Base-by-base conservation (phyloP, 2,797 vertebrate genomes). In the Antennarius maculatus region DNA sequence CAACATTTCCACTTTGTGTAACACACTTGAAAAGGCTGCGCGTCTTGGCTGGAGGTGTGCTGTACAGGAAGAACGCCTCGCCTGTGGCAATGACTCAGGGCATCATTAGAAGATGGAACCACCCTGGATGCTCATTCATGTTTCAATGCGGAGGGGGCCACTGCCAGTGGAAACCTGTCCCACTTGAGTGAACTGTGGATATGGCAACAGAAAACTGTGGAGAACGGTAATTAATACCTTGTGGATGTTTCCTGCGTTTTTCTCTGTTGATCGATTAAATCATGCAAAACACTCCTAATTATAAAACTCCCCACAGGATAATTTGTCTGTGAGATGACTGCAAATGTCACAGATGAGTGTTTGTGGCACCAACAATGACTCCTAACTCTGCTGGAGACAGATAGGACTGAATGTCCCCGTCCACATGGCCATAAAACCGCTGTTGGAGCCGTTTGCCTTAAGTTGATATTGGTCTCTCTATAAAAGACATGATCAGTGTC, bases 1-100 rank as follows among this genome's bases (percentile, higher is more conserved):
- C 87, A 88, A 92, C 88, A 92, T 82, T 91, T 93, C 90, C 88
- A 83, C 86, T 88, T 89, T 88, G 87, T 89, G 88, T 86, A 85
- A 66, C 84, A 66, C 83, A 86, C 84, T 86, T 91, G 86, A 91
- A 92, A 88, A 86, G 81, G 70, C 81, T 56, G 37, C 52, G 79
- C 69, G 66, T 86, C 84, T 80, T 88, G 87, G 91, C 90, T 91
- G 77, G 73, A 89, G 89, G 89, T 87, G 76, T 85, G 83, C 79
- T 90, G 90, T 81, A 34, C 17, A 70, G 81, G 86, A 71, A 88
- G 89, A 86, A 83, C 61, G 84, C 87, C 84, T 92, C 69, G 91
- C 89, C 89, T 70, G 54, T 86, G 91, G 93, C 91, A 61, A 62
- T 82, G 84, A 86, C 89, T 90, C 69, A 57, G 88, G 88, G 90